phyloP scores from a whole-genome alignment of 2,113 vertebrate species.

The Setophaga coronata region DNA sequence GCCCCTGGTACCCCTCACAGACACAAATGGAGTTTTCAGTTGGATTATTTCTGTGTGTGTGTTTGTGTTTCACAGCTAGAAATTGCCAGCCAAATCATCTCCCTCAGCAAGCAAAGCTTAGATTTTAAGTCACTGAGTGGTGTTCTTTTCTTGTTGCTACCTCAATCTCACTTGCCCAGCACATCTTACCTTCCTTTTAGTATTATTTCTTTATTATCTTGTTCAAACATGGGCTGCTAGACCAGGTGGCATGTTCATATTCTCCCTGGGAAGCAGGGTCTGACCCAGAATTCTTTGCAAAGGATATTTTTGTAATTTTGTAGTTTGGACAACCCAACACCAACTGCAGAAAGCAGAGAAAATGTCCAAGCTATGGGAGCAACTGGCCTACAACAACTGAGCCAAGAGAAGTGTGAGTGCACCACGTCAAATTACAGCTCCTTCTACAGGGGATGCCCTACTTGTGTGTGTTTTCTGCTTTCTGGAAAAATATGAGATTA shows the following conservation, averaged over 20 bases:
- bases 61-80: neutral
- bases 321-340: constrained; percentile 70
- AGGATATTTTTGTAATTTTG: neutral
- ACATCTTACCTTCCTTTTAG: neutral
- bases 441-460: constrained; percentile 40
- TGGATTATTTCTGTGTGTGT: neutral
- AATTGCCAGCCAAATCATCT: neutral
- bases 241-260: constrained; percentile 33
- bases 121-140: neutral
- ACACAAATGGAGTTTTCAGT: neutral
- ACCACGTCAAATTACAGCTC: constrained; percentile 75
- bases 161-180: neutral
- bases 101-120: neutral
- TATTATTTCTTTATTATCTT: neutral
- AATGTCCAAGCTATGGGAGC: constrained; percentile 48
- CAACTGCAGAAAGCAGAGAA: constrained; percentile 65
- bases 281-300: constrained; percentile 75
- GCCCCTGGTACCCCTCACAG: neutral
- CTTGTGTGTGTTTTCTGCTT: neutral
- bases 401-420: constrained; percentile 74
- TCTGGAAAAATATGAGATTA: neutral
- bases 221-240: constrained; percentile 81
- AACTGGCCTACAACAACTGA: neutral
- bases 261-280: neutral
- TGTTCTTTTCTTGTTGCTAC: neutral